A percentile compares a stretch with the other conserved stretches of the same genome.
These are phyloP conservation scores for Grammomys dolichurus DNA, from an alignment of 2,113 vertebrate species.

Conservation along the genomic window DNA sequence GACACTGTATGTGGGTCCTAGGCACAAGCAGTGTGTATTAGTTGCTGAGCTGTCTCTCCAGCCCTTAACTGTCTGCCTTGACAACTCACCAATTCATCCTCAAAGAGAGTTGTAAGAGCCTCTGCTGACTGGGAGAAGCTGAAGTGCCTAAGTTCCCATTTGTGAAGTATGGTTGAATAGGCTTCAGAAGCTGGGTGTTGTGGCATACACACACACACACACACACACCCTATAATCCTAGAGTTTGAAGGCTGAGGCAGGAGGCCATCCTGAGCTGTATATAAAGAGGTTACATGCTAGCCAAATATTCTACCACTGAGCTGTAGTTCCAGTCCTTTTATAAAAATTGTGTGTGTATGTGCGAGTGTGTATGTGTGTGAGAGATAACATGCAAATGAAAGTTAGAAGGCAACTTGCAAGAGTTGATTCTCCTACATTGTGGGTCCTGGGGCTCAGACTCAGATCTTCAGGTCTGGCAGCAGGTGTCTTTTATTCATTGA, in stretches of 20 bases:
- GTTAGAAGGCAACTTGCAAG: background rate
- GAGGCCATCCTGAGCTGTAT: background rate
- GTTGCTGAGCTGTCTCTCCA: background rate
- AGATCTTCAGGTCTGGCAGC: too few relatives aligned
- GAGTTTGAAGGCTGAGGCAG: background rate
- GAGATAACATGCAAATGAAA: background rate
- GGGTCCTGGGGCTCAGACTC: too few relatives aligned
- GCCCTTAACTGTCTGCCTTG: background rate
- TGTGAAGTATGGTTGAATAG: constrained; percentile 44
- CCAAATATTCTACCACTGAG: background rate
- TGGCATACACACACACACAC: too few relatives aligned
- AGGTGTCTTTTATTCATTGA: too few relatives aligned
- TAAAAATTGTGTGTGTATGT: background rate
- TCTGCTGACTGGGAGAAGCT: background rate
- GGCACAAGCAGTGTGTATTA: background rate
- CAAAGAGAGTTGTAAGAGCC: background rate
- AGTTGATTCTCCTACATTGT: too few relatives aligned
- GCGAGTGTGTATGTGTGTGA: background rate
- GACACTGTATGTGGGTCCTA: background rate
- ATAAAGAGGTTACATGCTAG: background rate
- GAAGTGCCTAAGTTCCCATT: constrained; percentile 6
- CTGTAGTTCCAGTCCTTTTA: background rate
- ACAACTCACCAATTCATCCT: background rate
- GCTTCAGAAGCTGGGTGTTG: background rate
- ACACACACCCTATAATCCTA: background rate